These are phyloP conservation scores for Columba guinea DNA, from an alignment of 2,797 vertebrate genomes.

Conservation along the genomic window DNA sequence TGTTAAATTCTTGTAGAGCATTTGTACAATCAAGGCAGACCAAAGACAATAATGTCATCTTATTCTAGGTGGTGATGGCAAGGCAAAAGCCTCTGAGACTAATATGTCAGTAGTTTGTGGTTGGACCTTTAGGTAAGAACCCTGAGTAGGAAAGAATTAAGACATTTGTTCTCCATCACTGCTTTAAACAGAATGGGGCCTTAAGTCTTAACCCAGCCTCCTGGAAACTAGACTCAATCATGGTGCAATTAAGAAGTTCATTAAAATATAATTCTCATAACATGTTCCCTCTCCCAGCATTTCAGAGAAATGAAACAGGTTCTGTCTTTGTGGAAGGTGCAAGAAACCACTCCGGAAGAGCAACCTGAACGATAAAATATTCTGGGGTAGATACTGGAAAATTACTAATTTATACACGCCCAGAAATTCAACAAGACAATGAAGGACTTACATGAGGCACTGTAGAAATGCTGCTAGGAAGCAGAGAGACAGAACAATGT, in stretches of 20 bases:
- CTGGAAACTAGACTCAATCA: background rate
- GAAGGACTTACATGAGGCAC: rapidly evolving
- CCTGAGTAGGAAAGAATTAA: background rate
- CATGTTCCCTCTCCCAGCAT: background rate
- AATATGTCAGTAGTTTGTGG: background rate
- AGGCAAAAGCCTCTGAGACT: background rate
- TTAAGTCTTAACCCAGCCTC: background rate
- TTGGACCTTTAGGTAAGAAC: background rate
- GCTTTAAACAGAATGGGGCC: background rate
- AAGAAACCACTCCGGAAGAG: background rate
- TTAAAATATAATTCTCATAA: background rate
- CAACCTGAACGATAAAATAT: background rate
- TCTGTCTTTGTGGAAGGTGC: background rate
- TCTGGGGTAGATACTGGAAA: background rate
- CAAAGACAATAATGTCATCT: background rate
- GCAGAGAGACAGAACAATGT: rapidly evolving
- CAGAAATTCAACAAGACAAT: background rate
- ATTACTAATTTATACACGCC: background rate
- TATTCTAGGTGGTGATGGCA: background rate
- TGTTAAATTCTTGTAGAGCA: background rate
- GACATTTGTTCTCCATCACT: background rate
- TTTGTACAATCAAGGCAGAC: background rate
- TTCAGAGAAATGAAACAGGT: rapidly evolving
- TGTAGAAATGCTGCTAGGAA: background rate
- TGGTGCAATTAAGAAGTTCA: background rate